Base-by-base conservation (phyloP, 1,140 invertebrate genomes). In the Pectinophora gossypiella region DNA sequence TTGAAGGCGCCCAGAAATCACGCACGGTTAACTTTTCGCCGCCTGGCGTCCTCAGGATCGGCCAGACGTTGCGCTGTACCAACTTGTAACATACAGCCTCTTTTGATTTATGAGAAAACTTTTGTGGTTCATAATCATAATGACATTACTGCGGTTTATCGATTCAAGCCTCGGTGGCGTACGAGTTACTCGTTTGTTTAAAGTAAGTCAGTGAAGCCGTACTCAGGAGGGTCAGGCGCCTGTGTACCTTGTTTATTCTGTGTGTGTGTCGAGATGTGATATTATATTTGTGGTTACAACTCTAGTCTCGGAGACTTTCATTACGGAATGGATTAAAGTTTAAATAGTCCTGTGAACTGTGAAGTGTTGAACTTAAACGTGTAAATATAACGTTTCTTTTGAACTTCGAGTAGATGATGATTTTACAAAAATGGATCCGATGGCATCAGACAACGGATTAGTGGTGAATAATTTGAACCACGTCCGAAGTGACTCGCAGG, bases 381-480 rank as follows among this genome's bases (percentile, higher is more conserved):
- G n/a, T n/a, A n/a, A n/a, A n/a, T n/a, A n/a, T n/a, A n/a, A n/a
- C n/a, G n/a, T n/a, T n/a, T n/a, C n/a, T n/a, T n/a, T n/a, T n/a
- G 7, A 36, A 43, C 45, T 43, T 45, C 19, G 32, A 32, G 50
- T 59, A 73, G 67, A 82, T 76, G 61, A 86, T 85, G 78, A 68
- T 54, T 56, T 56, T 70, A 60, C 61, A 73, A 63, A 49, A 60
- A 87, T 87, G 84, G 84, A 87, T 83, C 76, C 72, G 64, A 79
- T 83, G 72, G 68, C 74, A 62, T 61, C 76, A 56, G 85, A 87
- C 64, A 85, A 77, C 78, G 81, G 79, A 59, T 71, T 85, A 62
- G 76, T 85, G 66, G 77, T 79, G 71, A 87, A 87, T 67, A 87
- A 87, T 79, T 72, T 87, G 71, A 85, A 85, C 67, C 85, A 85